Evolutionary conservation across 2,113 vertebrate genomes (phyloP), one percentile per base, ranked within the genome.

Genomic region (Tylochromis polylepis): DNA sequence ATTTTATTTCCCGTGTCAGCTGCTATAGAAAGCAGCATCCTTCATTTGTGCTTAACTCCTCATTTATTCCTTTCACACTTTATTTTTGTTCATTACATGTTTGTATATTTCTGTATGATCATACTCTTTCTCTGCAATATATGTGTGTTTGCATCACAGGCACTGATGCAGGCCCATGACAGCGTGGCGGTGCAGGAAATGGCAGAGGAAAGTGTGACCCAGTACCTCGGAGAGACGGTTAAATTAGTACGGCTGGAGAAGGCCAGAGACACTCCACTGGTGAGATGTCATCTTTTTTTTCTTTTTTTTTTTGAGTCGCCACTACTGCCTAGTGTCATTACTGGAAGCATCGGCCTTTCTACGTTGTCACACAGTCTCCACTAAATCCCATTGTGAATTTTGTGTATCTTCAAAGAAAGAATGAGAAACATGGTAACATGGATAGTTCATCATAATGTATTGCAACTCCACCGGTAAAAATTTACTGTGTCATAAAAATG

Each of bases 241-340:
- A 99, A 99, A 96, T 97, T 99, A 94, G 98, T 99, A 91, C 97
- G 97, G 22, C 97, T 99, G 92, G 97, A 99, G 89, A 99, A 99
- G 89, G 95, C 97, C 86, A 96, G 96, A 55, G 98, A 99, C 95
- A 97, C 98, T 57, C 98, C 98, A 0, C 88, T 99, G 97, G 98
- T 99, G 92, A 97, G 97, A 96, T n/a, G 2, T 22, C 36, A 4
- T 67, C 27, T 56, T 0, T 77, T 75, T 20, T 72, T 20, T 8
- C 62, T 3, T 12, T n/a, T 15, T 53, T 5, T 67, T 4, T 16
- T n/a, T 75, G 11, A 82, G 24, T 72, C 7, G 29, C 15, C 65
- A 12, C 20, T 83, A 3, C 9, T 16, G 9, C 55, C 18, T 22
- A 27, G 2, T 36, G 8, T 20, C 57, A 8, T 75, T 56, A 62